Conservation (phyloP, 2,888 invertebrate genomes). For the Platerodrilus igneus region DNA sequence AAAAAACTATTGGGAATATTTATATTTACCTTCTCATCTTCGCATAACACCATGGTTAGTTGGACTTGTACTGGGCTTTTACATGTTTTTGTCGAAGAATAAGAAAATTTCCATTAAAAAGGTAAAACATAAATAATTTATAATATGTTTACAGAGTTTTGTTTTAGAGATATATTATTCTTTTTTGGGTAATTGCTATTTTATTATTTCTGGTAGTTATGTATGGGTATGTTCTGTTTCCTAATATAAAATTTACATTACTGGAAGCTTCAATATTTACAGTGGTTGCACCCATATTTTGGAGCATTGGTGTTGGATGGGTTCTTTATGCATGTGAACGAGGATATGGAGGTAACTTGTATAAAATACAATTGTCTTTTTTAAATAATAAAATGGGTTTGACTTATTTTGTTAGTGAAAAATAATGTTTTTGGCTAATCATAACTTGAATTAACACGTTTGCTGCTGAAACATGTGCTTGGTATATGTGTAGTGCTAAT, state of each 20-base stretch:
- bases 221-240: slow-evolving; percentile 12
- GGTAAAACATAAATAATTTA: slow-evolving; percentile 13
- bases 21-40: slow-evolving; percentile 29
- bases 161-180: slow-evolving; percentile 20
- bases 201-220: slow-evolving; percentile 18
- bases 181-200: slow-evolving; percentile 22
- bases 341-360: slow-evolving; percentile 26
- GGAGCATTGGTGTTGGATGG: slow-evolving; percentile 27
- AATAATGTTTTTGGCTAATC: too few relatives aligned
- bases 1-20: slow-evolving; percentile 16
- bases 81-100: slow-evolving; percentile 26
- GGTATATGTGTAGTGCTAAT: too few relatives aligned
- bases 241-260: slow-evolving; percentile 17
- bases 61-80: slow-evolving; percentile 29
- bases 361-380: too few relatives aligned
- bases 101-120: slow-evolving; percentile 24
- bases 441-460: too few relatives aligned
- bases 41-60: slow-evolving; percentile 29
- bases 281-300: slow-evolving; percentile 22
- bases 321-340: slow-evolving; percentile 27
- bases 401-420: too few relatives aligned
- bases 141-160: slow-evolving; percentile 1
- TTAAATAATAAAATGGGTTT: too few relatives aligned
- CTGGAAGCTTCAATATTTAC: slow-evolving; percentile 20
- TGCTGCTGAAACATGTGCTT: too few relatives aligned